phyloP scores from a whole-genome alignment of 2,113 vertebrate genomes.

The Odontesthes bonariensis region DNA sequence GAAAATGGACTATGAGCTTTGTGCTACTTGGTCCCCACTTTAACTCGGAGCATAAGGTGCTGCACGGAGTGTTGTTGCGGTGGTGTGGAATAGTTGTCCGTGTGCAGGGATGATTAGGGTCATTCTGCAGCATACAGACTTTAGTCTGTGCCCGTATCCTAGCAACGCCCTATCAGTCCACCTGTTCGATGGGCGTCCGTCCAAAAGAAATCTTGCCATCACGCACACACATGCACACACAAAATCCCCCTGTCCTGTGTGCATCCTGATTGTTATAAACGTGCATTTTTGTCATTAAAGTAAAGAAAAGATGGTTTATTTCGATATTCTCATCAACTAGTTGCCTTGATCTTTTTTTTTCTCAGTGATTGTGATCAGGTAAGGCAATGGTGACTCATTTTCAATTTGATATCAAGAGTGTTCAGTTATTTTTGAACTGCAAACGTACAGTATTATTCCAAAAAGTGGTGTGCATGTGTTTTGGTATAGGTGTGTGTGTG shows the following conservation, averaged over 20 bases:
- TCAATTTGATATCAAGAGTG: neutral
- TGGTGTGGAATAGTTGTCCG: slow-evolving; percentile 39
- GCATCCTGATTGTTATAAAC: slow-evolving; percentile 14
- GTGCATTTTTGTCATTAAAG: neutral
- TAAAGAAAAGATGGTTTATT: too few relatives aligned
- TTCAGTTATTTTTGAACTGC: neutral
- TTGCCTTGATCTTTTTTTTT: too few relatives aligned
- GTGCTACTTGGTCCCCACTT: slow-evolving; percentile 16
- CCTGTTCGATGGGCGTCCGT: slow-evolving; percentile 54
- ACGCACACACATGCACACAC: slow-evolving; percentile 16
- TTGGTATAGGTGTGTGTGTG: neutral
- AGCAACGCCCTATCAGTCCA: slow-evolving; percentile 65
- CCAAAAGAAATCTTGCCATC: slow-evolving; percentile 36
- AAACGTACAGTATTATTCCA: too few relatives aligned
- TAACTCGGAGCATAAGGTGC: neutral
- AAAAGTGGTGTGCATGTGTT: neutral
- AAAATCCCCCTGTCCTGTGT: slow-evolving; percentile 25
- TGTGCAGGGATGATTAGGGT: slow-evolving; percentile 50
- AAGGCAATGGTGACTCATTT: too few relatives aligned
- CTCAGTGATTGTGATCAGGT: neutral
- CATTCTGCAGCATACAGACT: slow-evolving; percentile 35
- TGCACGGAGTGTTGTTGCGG: slow-evolving; percentile 22
- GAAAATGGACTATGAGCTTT: slow-evolving; percentile 36
- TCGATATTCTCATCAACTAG: too few relatives aligned
- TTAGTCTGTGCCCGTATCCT: slow-evolving; percentile 57